Evolutionary conservation across 2,888 invertebrate species (phyloP).

Genomic region (Polylopha cassiicola): DNA sequence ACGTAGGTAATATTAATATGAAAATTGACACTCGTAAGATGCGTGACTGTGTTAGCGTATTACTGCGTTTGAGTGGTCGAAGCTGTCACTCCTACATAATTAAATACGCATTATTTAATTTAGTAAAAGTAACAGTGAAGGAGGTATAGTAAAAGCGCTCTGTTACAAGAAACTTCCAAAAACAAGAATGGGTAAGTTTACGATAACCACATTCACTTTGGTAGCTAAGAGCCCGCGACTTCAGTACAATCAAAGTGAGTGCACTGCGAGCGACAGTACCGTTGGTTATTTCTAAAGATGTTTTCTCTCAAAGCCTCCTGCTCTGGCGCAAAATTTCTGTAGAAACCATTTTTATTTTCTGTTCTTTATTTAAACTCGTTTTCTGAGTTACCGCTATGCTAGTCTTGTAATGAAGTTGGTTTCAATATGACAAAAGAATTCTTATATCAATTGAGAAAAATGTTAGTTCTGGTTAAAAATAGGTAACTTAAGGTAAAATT

Average conservation of each 20-base stretch:
- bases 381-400: constrained; percentile 12
- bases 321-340: constrained; percentile 28
- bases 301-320: constrained; percentile 31
- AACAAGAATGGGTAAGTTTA: constrained; percentile 5
- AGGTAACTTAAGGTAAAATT: too few relatives aligned
- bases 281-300: constrained; percentile 40
- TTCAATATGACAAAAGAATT: too few relatives aligned
- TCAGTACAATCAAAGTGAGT: constrained; percentile 51
- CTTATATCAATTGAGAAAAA: too few relatives aligned
- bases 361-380: constrained; percentile 16
- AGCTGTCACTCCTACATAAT: too few relatives aligned
- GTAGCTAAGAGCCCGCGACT: constrained; percentile 36
- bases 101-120: too few relatives aligned
- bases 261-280: constrained; percentile 41
- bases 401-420: constrained; percentile 47
- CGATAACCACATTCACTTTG: constrained; percentile 29
- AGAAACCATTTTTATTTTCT: constrained; percentile 30
- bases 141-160: too few relatives aligned
- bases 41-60: too few relatives aligned
- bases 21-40: too few relatives aligned
- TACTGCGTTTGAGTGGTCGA: too few relatives aligned
- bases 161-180: constrained; percentile 1
- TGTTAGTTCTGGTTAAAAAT: too few relatives aligned
- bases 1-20: too few relatives aligned
- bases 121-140: too few relatives aligned